Conservation (phyloP, 1,140 invertebrate genomes). For the Homarus americanus region DNA sequence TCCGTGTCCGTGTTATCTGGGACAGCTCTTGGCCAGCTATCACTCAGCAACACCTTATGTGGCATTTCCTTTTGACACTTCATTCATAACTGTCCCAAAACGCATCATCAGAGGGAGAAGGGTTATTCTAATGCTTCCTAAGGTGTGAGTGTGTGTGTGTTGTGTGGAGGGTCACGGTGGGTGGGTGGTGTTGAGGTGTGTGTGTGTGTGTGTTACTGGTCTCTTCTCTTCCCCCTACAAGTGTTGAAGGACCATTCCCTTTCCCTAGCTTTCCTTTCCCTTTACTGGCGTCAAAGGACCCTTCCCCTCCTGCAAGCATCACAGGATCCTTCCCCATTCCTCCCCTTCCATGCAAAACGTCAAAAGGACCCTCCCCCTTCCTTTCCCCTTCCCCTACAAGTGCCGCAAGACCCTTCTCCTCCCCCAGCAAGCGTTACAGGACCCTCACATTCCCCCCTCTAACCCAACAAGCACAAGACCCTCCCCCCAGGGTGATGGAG, state of each 20-base stretch:
- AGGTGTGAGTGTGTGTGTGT: background rate
- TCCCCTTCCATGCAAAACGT: too few relatives aligned
- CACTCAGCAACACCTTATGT: conserved; percentile 46
- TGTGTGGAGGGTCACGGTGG: too few relatives aligned
- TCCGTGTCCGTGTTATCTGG: background rate
- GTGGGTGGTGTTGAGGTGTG: too few relatives aligned
- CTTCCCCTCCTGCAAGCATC: too few relatives aligned
- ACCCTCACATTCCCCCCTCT: conserved; percentile 1
- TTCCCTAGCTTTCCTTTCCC: background rate
- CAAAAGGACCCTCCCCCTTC: conserved; percentile 10
- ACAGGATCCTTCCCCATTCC: conserved; percentile 24
- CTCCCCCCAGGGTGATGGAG: background rate
- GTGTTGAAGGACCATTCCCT: too few relatives aligned
- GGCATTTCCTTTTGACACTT: conserved; percentile 50
- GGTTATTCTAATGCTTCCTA: conserved; percentile 7
- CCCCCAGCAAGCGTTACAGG: background rate
- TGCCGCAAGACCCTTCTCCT: background rate
- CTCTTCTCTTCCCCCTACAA: conserved; percentile 9
- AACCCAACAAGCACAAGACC: too few relatives aligned
- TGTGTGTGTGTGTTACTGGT: background rate
- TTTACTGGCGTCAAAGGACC: too few relatives aligned
- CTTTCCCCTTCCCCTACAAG: background rate
- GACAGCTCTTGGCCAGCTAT: conserved; percentile 18
- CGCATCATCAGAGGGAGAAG: conserved; percentile 13
- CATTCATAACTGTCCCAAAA: conserved; percentile 64